Evolutionary conservation across 2,113 vertebrate genomes (phyloP), one percentile per base, ranked within the genome.

Genomic region (Tautogolabrus adspersus): DNA sequence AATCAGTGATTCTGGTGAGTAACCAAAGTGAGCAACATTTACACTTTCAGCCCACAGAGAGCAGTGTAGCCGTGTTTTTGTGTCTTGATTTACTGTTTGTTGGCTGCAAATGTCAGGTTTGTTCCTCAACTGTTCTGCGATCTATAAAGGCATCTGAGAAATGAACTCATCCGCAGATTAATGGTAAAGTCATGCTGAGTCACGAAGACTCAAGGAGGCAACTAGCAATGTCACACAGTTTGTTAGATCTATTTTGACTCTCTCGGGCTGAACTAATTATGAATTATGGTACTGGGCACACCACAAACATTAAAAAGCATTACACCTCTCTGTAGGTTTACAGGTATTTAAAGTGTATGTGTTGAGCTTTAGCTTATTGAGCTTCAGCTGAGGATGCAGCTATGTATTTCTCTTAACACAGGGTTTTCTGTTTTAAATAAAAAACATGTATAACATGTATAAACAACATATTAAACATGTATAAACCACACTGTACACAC

Each of bases 41-140:
- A 72, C 38, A 61, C 65, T 83, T 83, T 75, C 30, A 38, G 18
- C 60, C 84, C 84, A 71, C 74, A 86, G 76, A 73, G 68, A 79
- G 87, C 65, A 73, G 66, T 57, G 75, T 66, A 58, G 81, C 63
- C 30, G 65, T 34, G 26, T 71, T 71, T 79, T 79, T 74, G 37
- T 6, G 16, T 47, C 7, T n/a, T 87, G 85, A 90, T 88, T 87
- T 87, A 87, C 22, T 75, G 79, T 46, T 60, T 67, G 30, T 30
- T 68, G 72, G 69, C 72, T 75, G 51, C 61, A 86, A 87, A 84
- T 76, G 26, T 75, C 60, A 72, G 46, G 68, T 76, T 87, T 63
- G 56, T 59, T 68, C 56, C 30, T 76, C 46, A 37, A 42, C 59
- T 37, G 42, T 26, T 69, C 55, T 67, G 23, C 38, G 37, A 55